Conservation (phyloP, 2,888 invertebrate genomes). For the Pardosa pseudoannulata region DNA sequence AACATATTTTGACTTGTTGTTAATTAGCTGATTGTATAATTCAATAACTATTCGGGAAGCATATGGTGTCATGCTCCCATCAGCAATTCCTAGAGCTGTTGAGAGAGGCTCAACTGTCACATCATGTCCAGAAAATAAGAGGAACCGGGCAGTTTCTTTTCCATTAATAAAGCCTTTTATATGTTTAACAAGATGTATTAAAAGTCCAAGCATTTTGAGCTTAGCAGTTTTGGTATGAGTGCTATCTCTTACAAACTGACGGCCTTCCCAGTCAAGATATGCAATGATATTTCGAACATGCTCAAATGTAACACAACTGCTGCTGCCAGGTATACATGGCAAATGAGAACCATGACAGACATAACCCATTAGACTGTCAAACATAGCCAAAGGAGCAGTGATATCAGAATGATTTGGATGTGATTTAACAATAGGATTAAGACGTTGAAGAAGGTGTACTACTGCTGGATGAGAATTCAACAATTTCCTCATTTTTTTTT, state of each 20-base stretch:
- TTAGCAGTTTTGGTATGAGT: conserved; percentile 81
- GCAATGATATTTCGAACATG: conserved; percentile 88
- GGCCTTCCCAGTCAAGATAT: conserved; percentile 88
- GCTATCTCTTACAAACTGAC: conserved; percentile 79
- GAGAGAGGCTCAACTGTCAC: conserved; percentile 91
- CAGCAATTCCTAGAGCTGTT: conserved; percentile 85
- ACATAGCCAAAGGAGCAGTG: conserved; percentile 82
- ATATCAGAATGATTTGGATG: conserved; percentile 61
- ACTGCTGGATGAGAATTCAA: conserved; percentile 87
- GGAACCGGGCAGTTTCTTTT: conserved; percentile 82
- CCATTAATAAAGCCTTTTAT: conserved; percentile 82
- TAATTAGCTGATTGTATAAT: conserved; percentile 83
- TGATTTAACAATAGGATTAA: conserved; percentile 71
- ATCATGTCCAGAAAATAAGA: conserved; percentile 93
- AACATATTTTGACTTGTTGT: conserved; percentile 82
- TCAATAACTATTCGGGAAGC: conserved; percentile 92
- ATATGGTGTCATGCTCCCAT: conserved; percentile 84
- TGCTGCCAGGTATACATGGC: conserved; percentile 82
- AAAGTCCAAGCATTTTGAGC: conserved; percentile 88
- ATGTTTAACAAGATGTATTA: conserved; percentile 88
- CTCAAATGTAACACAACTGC: conserved; percentile 81
- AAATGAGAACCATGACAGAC: conserved; percentile 89
- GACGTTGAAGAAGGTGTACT: conserved; percentile 82
- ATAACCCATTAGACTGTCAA: conserved; percentile 89
- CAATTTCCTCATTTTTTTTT: conserved; percentile 83